Evolutionary conservation across 2,888 invertebrate genomes (phyloP).

Genomic region (Pheosia tremula): DNA sequence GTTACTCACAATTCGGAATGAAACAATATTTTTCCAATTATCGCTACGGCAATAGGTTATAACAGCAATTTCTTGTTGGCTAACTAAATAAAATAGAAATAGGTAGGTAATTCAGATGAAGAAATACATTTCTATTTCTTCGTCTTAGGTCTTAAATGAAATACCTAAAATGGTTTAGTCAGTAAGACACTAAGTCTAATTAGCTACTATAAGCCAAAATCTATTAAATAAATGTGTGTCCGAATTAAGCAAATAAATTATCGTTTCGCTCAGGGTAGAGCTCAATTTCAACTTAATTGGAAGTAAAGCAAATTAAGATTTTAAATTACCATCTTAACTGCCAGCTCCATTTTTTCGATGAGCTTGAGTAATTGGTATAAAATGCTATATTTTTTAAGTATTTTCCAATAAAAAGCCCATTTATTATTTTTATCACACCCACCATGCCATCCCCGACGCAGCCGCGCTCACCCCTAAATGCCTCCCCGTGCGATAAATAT

Average conservation of each 20-base stretch:
- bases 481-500: background rate
- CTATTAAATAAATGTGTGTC: background rate
- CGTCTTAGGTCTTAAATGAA: no score
- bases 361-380: constrained; percentile 8
- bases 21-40: no score
- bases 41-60: no score
- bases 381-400: constrained; percentile 35
- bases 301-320: background rate
- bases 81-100: no score
- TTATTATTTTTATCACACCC: constrained; percentile 50
- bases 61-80: no score
- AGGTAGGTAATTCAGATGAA: no score
- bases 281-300: background rate
- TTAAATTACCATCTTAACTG: background rate
- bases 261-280: background rate
- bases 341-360: background rate
- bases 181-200: background rate
- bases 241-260: background rate
- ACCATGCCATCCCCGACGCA: constrained; percentile 31
- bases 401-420: constrained; percentile 51
- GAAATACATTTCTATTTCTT: no score
- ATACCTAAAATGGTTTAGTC: background rate
- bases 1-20: no score
- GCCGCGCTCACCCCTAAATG: background rate
- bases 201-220: background rate